Base-by-base conservation (phyloP, 2,888 invertebrate species). In the Liopterus haemorrhoidalis region DNA sequence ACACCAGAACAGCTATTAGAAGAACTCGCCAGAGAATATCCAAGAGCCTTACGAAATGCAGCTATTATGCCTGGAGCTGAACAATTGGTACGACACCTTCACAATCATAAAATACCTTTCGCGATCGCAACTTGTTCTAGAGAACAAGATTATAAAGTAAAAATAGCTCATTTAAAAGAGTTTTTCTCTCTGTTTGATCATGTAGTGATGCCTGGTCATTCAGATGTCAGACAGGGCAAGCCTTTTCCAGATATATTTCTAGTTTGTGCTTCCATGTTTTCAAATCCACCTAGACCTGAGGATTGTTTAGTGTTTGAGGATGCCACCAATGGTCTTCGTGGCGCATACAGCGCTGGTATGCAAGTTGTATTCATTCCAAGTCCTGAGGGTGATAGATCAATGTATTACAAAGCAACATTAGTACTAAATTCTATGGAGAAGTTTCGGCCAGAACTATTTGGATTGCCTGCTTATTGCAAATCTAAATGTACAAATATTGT, bases 61-160 rank as follows among this genome's bases (percentile, higher is more conserved):
- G n/a, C n/a, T n/a, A n/a, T n/a, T n/a, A n/a, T n/a, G n/a, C n/a
- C n/a, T n/a, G n/a, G 92, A 49, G 91, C 86, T 8, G 82, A 85
- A 61, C 74, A 74, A 50, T 68, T 94, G 41, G 76, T 93, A 12
- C 70, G 74, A 21, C 90, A 94, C 64, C 69, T 94, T 6, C 74
- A 84, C 57, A 70, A 73, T 32, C 73, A 81, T 15, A 77, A 81
- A 35, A 75, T 93, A 9, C 92, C 92, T 0, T 83, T 92, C 36
- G 87, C 88, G 0, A 71, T 94, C 42, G 94, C 93, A 4, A 92
- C 93, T 0, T 91, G 92, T 9, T 89, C 91, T 2, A 78, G 82
- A 36, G 71, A 73, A 21, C 73, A 81, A 14, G 83, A 83, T 54
- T 89, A 81, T 39, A 71, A 79, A 5, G 68, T 86, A 0, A 88